Evolutionary conservation across 1,140 invertebrate species (phyloP).

Genomic region (Physella acuta): DNA sequence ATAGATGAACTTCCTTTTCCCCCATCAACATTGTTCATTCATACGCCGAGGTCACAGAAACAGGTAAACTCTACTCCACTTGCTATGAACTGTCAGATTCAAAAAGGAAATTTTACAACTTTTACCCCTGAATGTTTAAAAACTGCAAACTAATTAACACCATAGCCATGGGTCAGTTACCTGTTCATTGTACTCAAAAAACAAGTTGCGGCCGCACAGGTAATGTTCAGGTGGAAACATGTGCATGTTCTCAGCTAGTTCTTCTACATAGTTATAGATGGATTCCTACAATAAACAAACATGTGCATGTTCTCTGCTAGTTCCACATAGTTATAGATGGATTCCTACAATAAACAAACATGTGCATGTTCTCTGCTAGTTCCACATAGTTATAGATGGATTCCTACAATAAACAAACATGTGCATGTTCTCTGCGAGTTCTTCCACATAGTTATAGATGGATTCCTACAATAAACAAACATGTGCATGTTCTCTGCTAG

Average conservation of each 20-base stretch:
- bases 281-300: slow-evolving; percentile 60
- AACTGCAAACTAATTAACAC: too few relatives aligned
- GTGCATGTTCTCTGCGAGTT: slow-evolving; percentile 77
- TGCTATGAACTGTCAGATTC: background rate
- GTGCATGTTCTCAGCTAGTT: slow-evolving; percentile 77
- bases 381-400: too few relatives aligned
- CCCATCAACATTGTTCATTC: too few relatives aligned
- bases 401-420: too few relatives aligned
- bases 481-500: slow-evolving; percentile 76
- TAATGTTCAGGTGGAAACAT: slow-evolving; percentile 76
- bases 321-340: slow-evolving; percentile 76
- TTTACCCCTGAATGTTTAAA: too few relatives aligned
- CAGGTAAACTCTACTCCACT: background rate
- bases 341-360: too few relatives aligned
- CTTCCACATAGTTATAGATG: slow-evolving; percentile 74
- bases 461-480: slow-evolving; percentile 60
- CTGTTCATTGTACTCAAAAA: slow-evolving; percentile 27
- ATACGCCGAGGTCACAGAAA: background rate
- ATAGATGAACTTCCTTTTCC: too few relatives aligned
- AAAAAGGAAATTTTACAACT: background rate
- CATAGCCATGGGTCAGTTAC: background rate
- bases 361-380: too few relatives aligned
- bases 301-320: slow-evolving; percentile 76
- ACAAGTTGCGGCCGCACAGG: slow-evolving; percentile 42
- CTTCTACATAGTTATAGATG: slow-evolving; percentile 74